phyloP scores from a whole-genome alignment of 1,140 invertebrate genomes.

The Oryctes rhinoceros region DNA sequence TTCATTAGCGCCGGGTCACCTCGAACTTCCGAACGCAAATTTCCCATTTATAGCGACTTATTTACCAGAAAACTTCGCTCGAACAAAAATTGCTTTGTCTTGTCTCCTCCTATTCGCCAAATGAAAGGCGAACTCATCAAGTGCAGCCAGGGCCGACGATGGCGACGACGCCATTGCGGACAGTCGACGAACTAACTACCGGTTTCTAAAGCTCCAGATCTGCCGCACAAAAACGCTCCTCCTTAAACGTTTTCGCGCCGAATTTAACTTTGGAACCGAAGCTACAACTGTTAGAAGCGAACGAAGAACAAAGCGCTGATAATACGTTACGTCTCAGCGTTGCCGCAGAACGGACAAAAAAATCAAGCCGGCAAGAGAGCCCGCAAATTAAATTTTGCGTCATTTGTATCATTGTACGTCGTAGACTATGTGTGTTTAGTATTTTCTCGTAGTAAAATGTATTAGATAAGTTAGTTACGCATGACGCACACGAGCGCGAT shows the following conservation, averaged over 20 bases:
- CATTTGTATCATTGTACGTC: not conserved
- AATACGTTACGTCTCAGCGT: not conserved
- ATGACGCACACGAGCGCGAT: too few relatives aligned
- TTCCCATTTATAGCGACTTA: not conserved
- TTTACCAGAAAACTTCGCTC: not conserved
- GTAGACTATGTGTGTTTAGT: not conserved
- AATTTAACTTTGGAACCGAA: not conserved
- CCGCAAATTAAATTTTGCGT: not conserved
- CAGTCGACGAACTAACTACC: not conserved
- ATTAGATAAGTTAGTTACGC: too few relatives aligned
- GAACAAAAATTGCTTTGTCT: constrained; percentile 9
- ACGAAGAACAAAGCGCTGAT: not conserved
- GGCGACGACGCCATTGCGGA: not conserved
- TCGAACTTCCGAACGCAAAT: not conserved
- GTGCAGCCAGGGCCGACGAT: not conserved
- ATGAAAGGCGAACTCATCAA: not conserved
- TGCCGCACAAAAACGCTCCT: not conserved
- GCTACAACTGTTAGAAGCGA: not conserved
- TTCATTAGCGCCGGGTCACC: not conserved
- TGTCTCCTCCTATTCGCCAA: not conserved
- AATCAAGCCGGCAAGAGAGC: not conserved
- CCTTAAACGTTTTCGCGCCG: not conserved
- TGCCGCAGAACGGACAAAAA: not conserved
- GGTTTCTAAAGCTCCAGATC: not conserved
- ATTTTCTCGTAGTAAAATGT: too few relatives aligned